Percentiles rank a stretch among this genome's conserved stretches.
Evolutionary conservation across 2,888 invertebrate species (phyloP).

Genomic region (Capitulum mitella): DNA sequence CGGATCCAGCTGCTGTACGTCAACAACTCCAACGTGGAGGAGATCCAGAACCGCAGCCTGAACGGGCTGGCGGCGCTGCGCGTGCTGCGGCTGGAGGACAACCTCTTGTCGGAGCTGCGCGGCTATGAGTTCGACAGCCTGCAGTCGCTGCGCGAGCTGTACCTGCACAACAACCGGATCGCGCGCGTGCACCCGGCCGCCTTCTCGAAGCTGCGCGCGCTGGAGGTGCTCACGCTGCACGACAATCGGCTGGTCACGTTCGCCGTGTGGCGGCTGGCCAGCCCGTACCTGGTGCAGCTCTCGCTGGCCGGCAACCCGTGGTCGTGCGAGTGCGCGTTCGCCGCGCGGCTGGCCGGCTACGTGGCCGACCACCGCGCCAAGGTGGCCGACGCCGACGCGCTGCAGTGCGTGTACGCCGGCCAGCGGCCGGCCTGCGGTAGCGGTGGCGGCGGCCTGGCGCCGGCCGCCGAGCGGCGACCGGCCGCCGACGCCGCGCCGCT

Average conservation of each 20-base stretch:
- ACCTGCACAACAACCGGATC: conserved; percentile 77
- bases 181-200: conserved; percentile 75
- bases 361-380: conserved; percentile 68
- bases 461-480: conserved; percentile 54
- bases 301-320: conserved; percentile 76
- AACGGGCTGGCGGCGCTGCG: conserved; percentile 71
- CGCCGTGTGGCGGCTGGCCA: conserved; percentile 77
- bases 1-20: conserved; percentile 78
- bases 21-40: conserved; percentile 77
- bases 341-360: conserved; percentile 67
- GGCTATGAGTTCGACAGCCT: conserved; percentile 76
- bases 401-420: conserved; percentile 59
- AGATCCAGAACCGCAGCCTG: conserved; percentile 82
- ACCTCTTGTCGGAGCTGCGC: conserved; percentile 66
- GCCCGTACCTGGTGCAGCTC: conserved; percentile 80
- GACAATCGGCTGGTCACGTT: conserved; percentile 73
- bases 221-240: conserved; percentile 76
- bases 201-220: conserved; percentile 67
- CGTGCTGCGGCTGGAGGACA: conserved; percentile 78
- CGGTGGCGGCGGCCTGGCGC: conserved; percentile 60
- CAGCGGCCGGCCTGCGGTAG: conserved; percentile 47
- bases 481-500: conserved; percentile 73
- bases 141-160: conserved; percentile 73
- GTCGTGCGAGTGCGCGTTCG: conserved; percentile 82
- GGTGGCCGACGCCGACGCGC: conserved; percentile 67